These are phyloP conservation scores for Mionectes olivaceus DNA, from an alignment of 2,797 vertebrate species.

Conservation along the genomic window DNA sequence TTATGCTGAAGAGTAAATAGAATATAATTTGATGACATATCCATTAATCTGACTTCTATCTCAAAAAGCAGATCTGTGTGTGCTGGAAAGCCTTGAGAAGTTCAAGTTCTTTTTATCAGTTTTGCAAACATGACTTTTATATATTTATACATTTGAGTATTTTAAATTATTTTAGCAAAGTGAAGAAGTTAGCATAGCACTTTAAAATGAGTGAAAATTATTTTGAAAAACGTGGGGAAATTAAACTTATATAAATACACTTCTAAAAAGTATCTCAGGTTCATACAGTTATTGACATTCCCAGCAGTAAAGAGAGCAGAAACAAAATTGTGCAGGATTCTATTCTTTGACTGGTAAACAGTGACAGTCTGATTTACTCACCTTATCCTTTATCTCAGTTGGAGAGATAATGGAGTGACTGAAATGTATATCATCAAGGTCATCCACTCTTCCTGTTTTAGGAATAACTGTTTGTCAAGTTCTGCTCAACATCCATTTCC, in stretches of 20 bases:
- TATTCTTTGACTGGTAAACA: neutral
- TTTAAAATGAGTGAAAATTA: neutral
- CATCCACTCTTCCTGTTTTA: neutral
- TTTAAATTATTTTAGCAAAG: neutral
- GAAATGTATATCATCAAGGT: neutral
- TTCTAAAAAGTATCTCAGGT: neutral
- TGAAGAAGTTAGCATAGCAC: neutral
- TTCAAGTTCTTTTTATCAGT: neutral
- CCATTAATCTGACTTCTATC: neutral
- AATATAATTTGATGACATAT: neutral
- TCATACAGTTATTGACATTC: neutral
- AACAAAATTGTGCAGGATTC: neutral
- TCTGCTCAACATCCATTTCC: neutral
- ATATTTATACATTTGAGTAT: neutral
- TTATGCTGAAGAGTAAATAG: neutral
- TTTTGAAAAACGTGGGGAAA: neutral
- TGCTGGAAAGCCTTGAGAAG: neutral
- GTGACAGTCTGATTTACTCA: neutral
- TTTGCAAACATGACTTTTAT: neutral
- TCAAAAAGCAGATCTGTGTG: neutral
- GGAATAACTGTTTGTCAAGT: neutral
- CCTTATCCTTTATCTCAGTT: neutral
- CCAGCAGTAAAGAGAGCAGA: neutral
- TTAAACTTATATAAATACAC: neutral
- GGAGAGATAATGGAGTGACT: neutral